Evolutionary conservation across 1,140 invertebrate genomes (phyloP).

Genomic region (Vanessa atalanta): DNA sequence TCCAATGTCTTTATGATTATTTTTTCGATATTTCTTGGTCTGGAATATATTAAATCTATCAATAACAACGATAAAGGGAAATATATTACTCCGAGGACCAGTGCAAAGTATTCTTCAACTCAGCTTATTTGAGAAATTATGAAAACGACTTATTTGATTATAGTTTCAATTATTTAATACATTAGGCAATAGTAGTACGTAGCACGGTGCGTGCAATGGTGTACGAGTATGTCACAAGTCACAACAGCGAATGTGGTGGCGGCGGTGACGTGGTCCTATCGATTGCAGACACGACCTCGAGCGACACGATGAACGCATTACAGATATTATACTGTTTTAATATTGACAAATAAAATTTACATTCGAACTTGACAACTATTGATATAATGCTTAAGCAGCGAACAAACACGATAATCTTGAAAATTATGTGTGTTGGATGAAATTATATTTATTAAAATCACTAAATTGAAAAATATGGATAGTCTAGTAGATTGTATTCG

Average conservation of each 20-base stretch:
- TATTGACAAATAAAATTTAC: conserved; percentile 5
- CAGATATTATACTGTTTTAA: neutral
- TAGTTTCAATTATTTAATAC: conserved; percentile 12
- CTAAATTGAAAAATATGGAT: too few relatives aligned
- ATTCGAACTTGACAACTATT: neutral
- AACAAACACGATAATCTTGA: too few relatives aligned
- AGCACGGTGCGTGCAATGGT: neutral
- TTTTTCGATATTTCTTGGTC: neutral
- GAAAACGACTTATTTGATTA: neutral
- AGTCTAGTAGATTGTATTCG: too few relatives aligned
- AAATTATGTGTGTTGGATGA: too few relatives aligned
- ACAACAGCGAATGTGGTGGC: conserved; percentile 10
- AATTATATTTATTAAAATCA: too few relatives aligned
- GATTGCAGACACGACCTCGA: conserved; percentile 30
- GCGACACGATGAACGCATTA: conserved; percentile 16
- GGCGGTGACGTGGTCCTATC: conserved; percentile 26
- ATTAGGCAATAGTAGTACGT: neutral
- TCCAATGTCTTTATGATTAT: neutral
- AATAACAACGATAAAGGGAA: neutral
- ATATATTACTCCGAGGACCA: neutral
- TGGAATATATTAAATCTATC: neutral
- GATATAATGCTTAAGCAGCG: too few relatives aligned
- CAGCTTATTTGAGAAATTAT: neutral
- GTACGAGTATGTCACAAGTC: neutral
- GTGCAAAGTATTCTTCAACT: neutral